Conservation (phyloP, 1,140 invertebrate genomes). For the Elymnias hypermnestra region DNA sequence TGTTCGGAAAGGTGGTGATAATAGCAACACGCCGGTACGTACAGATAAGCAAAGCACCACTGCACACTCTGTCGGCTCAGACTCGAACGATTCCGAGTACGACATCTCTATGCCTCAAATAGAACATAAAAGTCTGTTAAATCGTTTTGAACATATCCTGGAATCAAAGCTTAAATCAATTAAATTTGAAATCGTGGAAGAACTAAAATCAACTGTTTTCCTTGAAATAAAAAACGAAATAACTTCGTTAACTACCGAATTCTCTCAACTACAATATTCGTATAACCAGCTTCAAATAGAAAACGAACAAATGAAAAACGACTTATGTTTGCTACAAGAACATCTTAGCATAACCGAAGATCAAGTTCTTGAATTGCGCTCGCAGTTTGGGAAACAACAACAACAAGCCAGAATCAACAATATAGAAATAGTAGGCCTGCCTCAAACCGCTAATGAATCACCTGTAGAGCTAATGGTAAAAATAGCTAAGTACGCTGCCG, state of each 20-base stretch:
- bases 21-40: slow-evolving; percentile 3
- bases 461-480: slow-evolving; percentile 2
- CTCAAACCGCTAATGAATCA: slow-evolving; percentile 9
- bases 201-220: background rate
- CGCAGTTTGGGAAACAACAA: slow-evolving; percentile 10
- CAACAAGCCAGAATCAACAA: slow-evolving; percentile 12
- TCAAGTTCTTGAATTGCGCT: slow-evolving; percentile 4
- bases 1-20: slow-evolving; percentile 7
- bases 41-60: background rate
- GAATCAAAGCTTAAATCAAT: too few relatives aligned
- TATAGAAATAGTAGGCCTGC: slow-evolving; percentile 16
- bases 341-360: background rate
- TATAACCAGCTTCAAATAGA: slow-evolving; percentile 6
- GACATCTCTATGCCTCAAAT: too few relatives aligned
- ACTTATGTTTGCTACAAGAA: slow-evolving; percentile 3
- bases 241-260: background rate
- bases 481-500: slow-evolving; percentile 13
- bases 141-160: slow-evolving; percentile 10
- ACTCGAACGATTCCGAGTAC: too few relatives aligned
- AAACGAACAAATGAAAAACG: slow-evolving; percentile 9
- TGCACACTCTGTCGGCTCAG: background rate
- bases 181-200: slow-evolving; percentile 14
- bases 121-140: background rate
- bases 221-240: slow-evolving; percentile 10
- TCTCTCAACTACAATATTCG: slow-evolving; percentile 2